phyloP scores from a whole-genome alignment of 2,888 invertebrate genomes.

The Drosophila helvetica region DNA sequence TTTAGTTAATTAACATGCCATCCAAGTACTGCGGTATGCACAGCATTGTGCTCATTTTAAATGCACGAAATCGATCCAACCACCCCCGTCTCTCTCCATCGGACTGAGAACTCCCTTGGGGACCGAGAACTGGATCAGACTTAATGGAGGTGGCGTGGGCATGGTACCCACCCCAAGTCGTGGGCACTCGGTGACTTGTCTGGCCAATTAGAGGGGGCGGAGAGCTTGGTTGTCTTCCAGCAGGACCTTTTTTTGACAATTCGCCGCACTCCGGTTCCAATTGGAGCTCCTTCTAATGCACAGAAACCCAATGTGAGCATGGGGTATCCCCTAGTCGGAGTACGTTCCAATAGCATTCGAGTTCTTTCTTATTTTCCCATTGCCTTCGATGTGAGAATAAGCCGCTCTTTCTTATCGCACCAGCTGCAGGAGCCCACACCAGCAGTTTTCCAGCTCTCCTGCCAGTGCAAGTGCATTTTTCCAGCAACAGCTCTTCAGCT shows the following conservation, averaged over 20 bases:
- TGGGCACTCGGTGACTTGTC: neutral
- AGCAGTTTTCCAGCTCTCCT: neutral
- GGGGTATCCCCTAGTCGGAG: too few relatives aligned
- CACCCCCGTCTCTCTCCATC: neutral
- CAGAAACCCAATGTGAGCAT: too few relatives aligned
- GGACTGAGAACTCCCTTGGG: neutral
- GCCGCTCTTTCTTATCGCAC: constrained; percentile 30
- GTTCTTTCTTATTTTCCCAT: constrained; percentile 4
- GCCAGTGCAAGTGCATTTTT: constrained; percentile 8
- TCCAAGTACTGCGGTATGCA: constrained; percentile 29
- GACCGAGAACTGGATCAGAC: neutral
- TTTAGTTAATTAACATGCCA: constrained; percentile 69
- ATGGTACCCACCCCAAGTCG: too few relatives aligned
- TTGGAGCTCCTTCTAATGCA: too few relatives aligned
- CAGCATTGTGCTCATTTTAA: constrained; percentile 32
- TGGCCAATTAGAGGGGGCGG: neutral
- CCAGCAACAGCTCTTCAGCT: neutral
- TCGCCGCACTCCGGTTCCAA: too few relatives aligned
- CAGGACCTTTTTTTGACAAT: too few relatives aligned
- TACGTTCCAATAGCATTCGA: neutral
- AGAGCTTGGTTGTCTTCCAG: neutral
- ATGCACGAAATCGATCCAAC: constrained; percentile 42
- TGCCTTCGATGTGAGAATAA: constrained; percentile 12
- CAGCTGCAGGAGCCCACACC: constrained; percentile 4
- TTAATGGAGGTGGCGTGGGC: neutral